Conservation (phyloP, 2,113 vertebrate species). For the Paramisgurnus dabryanus region DNA sequence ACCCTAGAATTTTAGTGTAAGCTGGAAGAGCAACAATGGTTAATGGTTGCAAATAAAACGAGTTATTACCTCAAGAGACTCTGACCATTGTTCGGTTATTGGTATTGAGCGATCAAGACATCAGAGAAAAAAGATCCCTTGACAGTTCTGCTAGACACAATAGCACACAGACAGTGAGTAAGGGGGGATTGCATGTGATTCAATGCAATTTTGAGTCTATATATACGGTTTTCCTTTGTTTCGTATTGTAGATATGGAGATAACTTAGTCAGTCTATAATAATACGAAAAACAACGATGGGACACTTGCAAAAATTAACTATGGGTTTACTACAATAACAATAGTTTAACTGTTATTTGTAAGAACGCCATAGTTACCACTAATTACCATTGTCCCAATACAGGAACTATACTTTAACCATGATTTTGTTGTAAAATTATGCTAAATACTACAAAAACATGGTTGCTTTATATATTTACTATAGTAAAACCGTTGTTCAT, state of each 20-base stretch:
- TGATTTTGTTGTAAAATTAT: too few relatives aligned
- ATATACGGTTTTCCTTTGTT: neutral
- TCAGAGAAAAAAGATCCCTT: slow-evolving; percentile 5
- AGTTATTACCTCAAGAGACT: neutral
- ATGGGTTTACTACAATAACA: too few relatives aligned
- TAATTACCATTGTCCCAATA: too few relatives aligned
- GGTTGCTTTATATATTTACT: too few relatives aligned
- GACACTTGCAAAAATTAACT: too few relatives aligned
- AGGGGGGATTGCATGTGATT: neutral
- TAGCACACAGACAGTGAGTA: neutral
- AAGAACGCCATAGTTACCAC: too few relatives aligned
- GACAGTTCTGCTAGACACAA: slow-evolving; percentile 33
- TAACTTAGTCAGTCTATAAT: neutral
- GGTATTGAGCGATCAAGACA: neutral
- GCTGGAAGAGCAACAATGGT: neutral
- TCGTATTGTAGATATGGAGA: neutral
- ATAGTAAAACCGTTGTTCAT: too few relatives aligned
- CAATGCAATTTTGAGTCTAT: neutral
- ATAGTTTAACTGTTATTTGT: too few relatives aligned
- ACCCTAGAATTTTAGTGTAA: neutral
- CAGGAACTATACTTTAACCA: too few relatives aligned
- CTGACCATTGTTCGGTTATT: slow-evolving; percentile 14
- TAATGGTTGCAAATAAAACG: neutral
- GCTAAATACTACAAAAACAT: too few relatives aligned
- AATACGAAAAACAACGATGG: neutral